Evolutionary conservation across 2,888 invertebrate genomes (phyloP).

Genomic region (Uloborus plumipes): DNA sequence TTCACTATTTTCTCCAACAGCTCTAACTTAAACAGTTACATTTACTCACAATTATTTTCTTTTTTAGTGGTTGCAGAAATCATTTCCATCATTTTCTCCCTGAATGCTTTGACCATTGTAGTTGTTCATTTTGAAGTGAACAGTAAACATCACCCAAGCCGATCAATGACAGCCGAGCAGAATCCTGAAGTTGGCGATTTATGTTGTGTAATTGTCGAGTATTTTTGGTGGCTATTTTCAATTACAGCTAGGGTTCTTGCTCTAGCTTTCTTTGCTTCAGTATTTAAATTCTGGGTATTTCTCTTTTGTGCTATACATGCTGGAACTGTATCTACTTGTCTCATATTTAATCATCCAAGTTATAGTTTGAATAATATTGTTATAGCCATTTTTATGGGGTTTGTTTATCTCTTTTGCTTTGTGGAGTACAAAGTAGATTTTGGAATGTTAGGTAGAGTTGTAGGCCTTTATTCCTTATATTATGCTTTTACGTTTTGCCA

Average conservation of each 20-base stretch:
- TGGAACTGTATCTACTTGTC: conserved; percentile 45
- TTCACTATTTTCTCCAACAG: no score
- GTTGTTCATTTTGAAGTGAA: conserved; percentile 78
- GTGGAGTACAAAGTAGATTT: conserved; percentile 63
- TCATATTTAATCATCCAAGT: conserved; percentile 51
- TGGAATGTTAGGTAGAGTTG: conserved; percentile 46
- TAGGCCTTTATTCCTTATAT: conserved; percentile 49
- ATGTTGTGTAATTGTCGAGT: conserved; percentile 86
- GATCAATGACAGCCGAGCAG: conserved; percentile 81
- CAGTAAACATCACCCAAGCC: conserved; percentile 79
- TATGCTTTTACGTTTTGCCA: conserved; percentile 60
- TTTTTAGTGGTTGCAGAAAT: conserved; percentile 78
- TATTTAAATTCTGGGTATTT: conserved; percentile 62
- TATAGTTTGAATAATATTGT: conserved; percentile 38
- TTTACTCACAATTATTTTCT: conserved; percentile 47
- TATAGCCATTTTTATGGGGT: conserved; percentile 56
- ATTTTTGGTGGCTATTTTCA: conserved; percentile 74
- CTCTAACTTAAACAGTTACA: no score
- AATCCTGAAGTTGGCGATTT: conserved; percentile 80
- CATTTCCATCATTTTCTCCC: conserved; percentile 82
- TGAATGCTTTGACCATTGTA: conserved; percentile 89
- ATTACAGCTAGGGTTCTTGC: conserved; percentile 56
- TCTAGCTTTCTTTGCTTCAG: conserved; percentile 57
- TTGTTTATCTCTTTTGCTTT: conserved; percentile 63
- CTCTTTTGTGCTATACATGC: conserved; percentile 59